These are phyloP conservation scores for Tetramorium simillimum DNA, from an alignment of 1,140 invertebrate species.

Conservation along the genomic window DNA sequence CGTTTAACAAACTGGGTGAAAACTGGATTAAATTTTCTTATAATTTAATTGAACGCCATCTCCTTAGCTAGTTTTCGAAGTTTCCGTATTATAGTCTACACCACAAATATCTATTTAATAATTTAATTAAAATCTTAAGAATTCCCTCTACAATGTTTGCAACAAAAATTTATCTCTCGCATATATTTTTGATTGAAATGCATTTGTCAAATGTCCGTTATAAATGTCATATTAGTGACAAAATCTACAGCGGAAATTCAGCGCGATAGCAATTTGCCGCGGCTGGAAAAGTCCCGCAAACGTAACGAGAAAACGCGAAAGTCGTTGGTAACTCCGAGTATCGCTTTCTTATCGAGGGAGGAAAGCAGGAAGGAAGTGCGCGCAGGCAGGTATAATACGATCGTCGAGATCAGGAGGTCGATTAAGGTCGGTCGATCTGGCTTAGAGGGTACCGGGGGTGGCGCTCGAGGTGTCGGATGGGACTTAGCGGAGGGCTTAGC, in stretches of 20 bases:
- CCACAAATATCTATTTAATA: background rate
- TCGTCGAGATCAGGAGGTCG: conserved; percentile 70
- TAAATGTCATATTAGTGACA: background rate
- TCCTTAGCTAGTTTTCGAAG: background rate
- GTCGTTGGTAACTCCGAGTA: conserved; percentile 20
- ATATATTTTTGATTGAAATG: background rate
- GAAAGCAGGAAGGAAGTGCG: background rate
- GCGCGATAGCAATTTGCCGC: background rate
- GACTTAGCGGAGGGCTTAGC: conserved; percentile 69
- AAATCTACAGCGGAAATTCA: conserved; percentile 18
- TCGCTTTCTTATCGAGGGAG: background rate
- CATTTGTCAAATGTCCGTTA: background rate
- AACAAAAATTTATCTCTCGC: background rate
- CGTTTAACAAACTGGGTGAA: background rate
- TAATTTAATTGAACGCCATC: background rate
- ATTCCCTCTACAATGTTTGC: background rate
- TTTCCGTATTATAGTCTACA: background rate
- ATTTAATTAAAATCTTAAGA: conserved; percentile 6
- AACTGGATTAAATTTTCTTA: background rate
- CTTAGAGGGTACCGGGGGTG: conserved; percentile 61
- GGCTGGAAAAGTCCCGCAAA: background rate
- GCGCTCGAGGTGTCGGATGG: conserved; percentile 61
- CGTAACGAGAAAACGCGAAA: conserved; percentile 30
- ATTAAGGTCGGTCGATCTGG: conserved; percentile 73
- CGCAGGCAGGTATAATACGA: conserved; percentile 52